These are phyloP conservation scores for Sceloporus tristichus DNA, from an alignment of 2,113 vertebrate genomes.

Conservation along the genomic window DNA sequence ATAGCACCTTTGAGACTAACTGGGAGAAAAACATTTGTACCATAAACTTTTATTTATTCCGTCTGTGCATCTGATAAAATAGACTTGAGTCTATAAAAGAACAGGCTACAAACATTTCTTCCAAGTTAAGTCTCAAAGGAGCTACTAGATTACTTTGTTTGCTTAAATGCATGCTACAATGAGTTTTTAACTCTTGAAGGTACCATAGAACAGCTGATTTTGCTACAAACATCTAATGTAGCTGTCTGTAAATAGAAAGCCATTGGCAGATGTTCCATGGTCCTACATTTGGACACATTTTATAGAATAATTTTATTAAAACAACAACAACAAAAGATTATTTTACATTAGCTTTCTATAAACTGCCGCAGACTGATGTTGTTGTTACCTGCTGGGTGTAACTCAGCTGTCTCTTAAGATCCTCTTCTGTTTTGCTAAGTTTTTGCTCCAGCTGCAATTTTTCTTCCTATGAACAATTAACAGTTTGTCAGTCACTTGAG, in stretches of 20 bases:
- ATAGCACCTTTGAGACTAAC: too few relatives aligned
- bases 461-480: conserved; percentile 82
- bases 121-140: too few relatives aligned
- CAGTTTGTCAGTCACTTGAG: conserved; percentile 26
- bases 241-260: background rate
- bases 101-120: too few relatives aligned
- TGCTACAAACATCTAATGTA: background rate
- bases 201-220: background rate
- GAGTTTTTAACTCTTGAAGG: background rate
- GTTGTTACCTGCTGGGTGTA: conserved; percentile 88
- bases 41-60: too few relatives aligned
- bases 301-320: background rate
- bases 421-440: conserved; percentile 87
- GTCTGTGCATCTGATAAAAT: too few relatives aligned
- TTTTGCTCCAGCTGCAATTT: conserved; percentile 84
- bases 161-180: background rate
- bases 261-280: background rate
- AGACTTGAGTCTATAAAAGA: too few relatives aligned
- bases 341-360: background rate
- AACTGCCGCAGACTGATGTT: background rate
- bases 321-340: background rate
- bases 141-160: too few relatives aligned
- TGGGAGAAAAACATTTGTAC: too few relatives aligned
- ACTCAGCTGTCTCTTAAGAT: conserved; percentile 87
- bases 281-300: background rate